A percentile compares a stretch with the other conserved stretches of the same genome.
phyloP scores from a whole-genome alignment of 2,888 invertebrate species.

The Caenorhabditis sp. region DNA sequence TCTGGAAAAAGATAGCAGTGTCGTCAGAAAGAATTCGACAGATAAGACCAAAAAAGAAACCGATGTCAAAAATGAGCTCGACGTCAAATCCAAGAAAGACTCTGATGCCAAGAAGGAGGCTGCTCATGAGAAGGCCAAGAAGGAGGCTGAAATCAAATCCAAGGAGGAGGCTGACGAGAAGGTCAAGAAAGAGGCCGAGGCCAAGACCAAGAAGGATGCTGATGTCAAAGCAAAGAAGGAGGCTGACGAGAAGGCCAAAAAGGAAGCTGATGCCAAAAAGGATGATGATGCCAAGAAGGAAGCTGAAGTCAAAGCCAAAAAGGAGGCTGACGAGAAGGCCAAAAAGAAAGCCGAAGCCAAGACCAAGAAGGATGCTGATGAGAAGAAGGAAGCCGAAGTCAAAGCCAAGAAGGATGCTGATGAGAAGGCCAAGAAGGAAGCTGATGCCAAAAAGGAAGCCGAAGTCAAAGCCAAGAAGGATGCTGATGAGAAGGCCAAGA shows the following conservation, averaged over 20 bases:
- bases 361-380: slow-evolving; percentile 11
- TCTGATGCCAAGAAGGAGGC: slow-evolving; percentile 9
- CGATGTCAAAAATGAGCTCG: slow-evolving; percentile 1
- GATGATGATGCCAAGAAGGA: slow-evolving; percentile 4
- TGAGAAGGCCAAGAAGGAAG: background rate
- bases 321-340: slow-evolving; percentile 5
- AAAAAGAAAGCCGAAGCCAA: slow-evolving; percentile 4
- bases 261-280: slow-evolving; percentile 17
- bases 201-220: background rate
- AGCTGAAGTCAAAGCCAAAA: slow-evolving; percentile 6
- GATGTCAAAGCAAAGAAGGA: background rate
- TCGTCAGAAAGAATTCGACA: background rate
- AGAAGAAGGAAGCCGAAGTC: slow-evolving; percentile 2
- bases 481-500: slow-evolving; percentile 5
- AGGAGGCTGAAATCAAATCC: background rate
- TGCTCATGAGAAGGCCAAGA: slow-evolving; percentile 6
- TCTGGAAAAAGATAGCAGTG: background rate
- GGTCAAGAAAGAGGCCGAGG: background rate
- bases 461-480: slow-evolving; percentile 20
- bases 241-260: background rate
- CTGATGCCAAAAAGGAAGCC: slow-evolving; percentile 9
- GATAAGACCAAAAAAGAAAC: background rate
- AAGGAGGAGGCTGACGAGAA: slow-evolving; percentile 2
- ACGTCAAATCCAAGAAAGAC: slow-evolving; percentile 18
- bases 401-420: slow-evolving; percentile 15